phyloP scores from a whole-genome alignment of 2,888 invertebrate genomes.

The Drosophila yooni region DNA sequence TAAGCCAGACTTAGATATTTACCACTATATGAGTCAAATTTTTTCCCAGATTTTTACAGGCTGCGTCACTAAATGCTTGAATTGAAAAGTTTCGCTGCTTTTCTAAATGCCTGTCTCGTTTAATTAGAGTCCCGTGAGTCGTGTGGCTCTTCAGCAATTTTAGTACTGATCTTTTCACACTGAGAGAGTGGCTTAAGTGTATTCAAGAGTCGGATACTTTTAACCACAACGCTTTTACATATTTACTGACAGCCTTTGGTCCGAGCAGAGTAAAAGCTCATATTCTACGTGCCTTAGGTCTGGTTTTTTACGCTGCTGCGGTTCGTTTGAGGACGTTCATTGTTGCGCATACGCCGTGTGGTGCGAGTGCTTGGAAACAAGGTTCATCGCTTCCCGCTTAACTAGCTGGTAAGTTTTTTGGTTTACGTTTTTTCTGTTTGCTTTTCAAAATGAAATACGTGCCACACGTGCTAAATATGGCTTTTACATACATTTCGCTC shows the following conservation, averaged over 20 bases:
- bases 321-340: constrained; percentile 41
- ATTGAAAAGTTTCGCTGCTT: neutral
- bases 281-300: constrained; percentile 41
- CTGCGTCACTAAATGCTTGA: neutral
- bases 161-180: neutral
- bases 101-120: neutral
- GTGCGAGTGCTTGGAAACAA: constrained; percentile 25
- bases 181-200: neutral
- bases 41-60: too few species aligned
- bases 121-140: neutral
- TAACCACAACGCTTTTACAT: neutral
- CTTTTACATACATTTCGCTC: constrained; percentile 44
- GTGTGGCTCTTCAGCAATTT: neutral
- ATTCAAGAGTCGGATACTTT: neutral
- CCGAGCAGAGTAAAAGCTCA: constrained; percentile 30
- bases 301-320: constrained; percentile 12
- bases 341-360: constrained; percentile 58
- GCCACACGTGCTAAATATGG: constrained; percentile 74
- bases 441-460: constrained; percentile 74
- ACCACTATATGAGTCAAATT: neutral
- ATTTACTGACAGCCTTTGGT: constrained; percentile 14
- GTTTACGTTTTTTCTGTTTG: constrained; percentile 10
- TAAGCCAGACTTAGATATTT: neutral
- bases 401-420: constrained; percentile 41
- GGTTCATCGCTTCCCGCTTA: constrained; percentile 65